These are phyloP conservation scores for Uloborus diversus DNA, from an alignment of 1,140 invertebrate genomes.

Conservation along the genomic window DNA sequence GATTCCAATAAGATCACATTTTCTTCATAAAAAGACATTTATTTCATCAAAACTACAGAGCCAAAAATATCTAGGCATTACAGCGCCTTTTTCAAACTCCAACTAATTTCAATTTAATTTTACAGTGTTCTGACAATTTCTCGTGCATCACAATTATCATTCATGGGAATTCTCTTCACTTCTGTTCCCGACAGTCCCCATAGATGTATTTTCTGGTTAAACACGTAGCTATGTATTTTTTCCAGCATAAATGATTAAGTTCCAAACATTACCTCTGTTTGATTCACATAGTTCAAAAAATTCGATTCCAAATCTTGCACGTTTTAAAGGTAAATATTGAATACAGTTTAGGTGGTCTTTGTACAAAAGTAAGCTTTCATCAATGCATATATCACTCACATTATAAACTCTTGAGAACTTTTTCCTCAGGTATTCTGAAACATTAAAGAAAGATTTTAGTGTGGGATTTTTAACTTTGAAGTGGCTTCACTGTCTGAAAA, in stretches of 20 bases:
- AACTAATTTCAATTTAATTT: no score
- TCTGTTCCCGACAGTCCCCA: no score
- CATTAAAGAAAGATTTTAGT: neutral
- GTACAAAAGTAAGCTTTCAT: neutral
- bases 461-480: neutral
- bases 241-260: neutral
- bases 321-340: neutral
- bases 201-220: neutral
- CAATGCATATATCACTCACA: neutral
- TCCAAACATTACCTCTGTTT: neutral
- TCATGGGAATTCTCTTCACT: no score
- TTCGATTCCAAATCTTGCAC: neutral
- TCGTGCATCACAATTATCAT: no score
- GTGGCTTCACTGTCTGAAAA: neutral
- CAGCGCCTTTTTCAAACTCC: no score
- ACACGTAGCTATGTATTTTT: neutral
- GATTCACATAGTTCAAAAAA: constrained; percentile 1
- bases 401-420: neutral
- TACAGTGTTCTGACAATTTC: no score
- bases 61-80: no score
- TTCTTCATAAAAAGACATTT: no score
- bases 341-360: neutral
- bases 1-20: no score
- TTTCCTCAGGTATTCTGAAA: neutral
- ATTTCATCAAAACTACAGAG: no score